phyloP scores from a whole-genome alignment of 2,113 vertebrate genomes.

The Hypanus sabinus region DNA sequence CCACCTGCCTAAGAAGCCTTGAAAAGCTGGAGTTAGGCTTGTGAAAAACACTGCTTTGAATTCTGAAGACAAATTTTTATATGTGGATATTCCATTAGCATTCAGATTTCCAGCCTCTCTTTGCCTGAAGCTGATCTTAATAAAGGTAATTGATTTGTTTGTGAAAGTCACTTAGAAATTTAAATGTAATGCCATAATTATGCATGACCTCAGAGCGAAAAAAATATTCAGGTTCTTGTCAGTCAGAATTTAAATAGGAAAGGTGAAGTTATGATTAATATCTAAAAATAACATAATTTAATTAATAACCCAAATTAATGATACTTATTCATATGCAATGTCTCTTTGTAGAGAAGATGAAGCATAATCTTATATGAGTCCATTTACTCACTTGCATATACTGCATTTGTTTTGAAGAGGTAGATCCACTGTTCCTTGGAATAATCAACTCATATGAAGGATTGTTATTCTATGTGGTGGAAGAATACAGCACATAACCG shows the following conservation, averaged over 20 bases:
- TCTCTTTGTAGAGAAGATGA: neutral
- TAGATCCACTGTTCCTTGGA: neutral
- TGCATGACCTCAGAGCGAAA: neutral
- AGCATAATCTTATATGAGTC: neutral
- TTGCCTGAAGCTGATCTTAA: neutral
- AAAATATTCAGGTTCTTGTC: neutral
- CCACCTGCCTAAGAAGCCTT: neutral
- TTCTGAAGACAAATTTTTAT: neutral
- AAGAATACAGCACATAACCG: neutral
- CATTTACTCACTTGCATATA: neutral
- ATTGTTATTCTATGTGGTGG: neutral
- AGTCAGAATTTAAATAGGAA: slow-evolving; percentile 11
- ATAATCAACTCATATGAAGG: neutral
- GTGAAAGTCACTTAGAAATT: neutral
- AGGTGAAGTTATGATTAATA: neutral
- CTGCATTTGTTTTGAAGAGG: neutral
- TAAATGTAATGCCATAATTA: neutral
- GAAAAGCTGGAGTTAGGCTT: neutral
- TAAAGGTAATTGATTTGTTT: neutral
- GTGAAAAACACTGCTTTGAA: neutral
- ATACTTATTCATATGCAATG: neutral
- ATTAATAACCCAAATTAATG: neutral
- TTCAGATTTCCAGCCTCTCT: neutral
- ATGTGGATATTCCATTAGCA: neutral
- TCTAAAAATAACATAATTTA: neutral